phyloP scores from a whole-genome alignment of 2,888 invertebrate genomes.

The Tetragnatha montana region DNA sequence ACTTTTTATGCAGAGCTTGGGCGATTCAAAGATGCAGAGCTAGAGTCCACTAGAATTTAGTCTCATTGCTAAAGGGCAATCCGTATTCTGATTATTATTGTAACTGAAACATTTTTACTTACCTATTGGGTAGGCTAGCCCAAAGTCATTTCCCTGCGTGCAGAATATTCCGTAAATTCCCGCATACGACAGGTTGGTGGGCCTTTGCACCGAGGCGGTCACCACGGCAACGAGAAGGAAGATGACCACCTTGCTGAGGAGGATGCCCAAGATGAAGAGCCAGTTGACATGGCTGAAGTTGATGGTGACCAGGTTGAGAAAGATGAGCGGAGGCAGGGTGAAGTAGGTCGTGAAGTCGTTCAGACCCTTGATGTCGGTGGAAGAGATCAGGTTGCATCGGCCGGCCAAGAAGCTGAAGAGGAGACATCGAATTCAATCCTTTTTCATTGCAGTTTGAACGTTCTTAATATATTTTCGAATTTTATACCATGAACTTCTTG shows the following conservation, averaged over 20 bases:
- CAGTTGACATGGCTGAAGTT: conserved; percentile 88
- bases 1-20: too few species aligned
- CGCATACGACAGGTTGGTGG: conserved; percentile 87
- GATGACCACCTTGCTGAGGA: conserved; percentile 89
- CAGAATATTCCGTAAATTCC: conserved; percentile 95
- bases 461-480: not conserved
- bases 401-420: conserved; percentile 84
- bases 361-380: conserved; percentile 90
- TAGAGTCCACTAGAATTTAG: not conserved
- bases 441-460: not conserved
- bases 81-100: too few species aligned
- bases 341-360: conserved; percentile 96
- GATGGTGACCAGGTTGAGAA: conserved; percentile 89
- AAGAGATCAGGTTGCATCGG: conserved; percentile 86
- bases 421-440: too few species aligned
- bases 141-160: conserved; percentile 98
- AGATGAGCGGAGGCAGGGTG: conserved; percentile 92
- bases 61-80: too few species aligned
- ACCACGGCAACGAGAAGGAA: conserved; percentile 87
- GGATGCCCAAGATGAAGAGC: conserved; percentile 88
- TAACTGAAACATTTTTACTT: conserved; percentile 56
- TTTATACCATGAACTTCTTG: too few species aligned
- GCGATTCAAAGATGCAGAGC: too few species aligned
- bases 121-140: conserved; percentile 89
- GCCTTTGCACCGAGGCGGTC: conserved; percentile 84